Evolutionary conservation across 2,888 invertebrate species (phyloP), one percentile per base, ranked within the genome.

Genomic region (Agrochola lychnidis): DNA sequence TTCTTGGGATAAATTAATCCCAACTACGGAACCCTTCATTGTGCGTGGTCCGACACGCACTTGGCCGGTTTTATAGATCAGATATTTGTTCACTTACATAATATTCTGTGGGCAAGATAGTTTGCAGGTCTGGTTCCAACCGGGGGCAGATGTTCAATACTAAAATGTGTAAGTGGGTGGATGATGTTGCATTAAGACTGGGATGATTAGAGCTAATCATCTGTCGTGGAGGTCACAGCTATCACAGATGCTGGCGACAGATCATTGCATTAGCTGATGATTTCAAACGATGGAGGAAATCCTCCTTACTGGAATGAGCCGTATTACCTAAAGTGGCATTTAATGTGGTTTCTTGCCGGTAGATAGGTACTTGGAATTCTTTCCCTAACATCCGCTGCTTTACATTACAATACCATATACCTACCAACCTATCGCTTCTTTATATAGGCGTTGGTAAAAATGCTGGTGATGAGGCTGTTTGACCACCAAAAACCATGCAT

Each of bases 271-370:
- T 79, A 85, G 78, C 76, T 76, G 79, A 81, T 79, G 82, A 83
- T 86, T 85, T 82, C 76, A 68, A 62, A 79, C 80, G 85, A 90
- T 90, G 75, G 83, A 93, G 94, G 94, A 94, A 89, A 92, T 94
- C 94, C 94, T 94, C 53, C 81, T 94, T 93, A 93, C 90, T 81
- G 83, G 83, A 92, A 92, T 85, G 76, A 85, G 76, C 63, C 19
- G 79, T 82, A 87, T 88, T 88, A 83, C 79, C 79, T 66, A 83
- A 86, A 86, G 81, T 86, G 80, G 57, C 57, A 61, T 70, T 68
- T 84, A 81, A 63, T 69, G 63, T 53, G 72, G 64, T 71, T 30
- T 51, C 57, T 79, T 68, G 67, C 14, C 61, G 16, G 19, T 22
- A 48, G 5, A 4, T 51, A 36, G 16, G n/a, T 68, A 45, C 75